Base-by-base conservation (phyloP, 2,113 vertebrate species). In the Drymodes brunneopygia region DNA sequence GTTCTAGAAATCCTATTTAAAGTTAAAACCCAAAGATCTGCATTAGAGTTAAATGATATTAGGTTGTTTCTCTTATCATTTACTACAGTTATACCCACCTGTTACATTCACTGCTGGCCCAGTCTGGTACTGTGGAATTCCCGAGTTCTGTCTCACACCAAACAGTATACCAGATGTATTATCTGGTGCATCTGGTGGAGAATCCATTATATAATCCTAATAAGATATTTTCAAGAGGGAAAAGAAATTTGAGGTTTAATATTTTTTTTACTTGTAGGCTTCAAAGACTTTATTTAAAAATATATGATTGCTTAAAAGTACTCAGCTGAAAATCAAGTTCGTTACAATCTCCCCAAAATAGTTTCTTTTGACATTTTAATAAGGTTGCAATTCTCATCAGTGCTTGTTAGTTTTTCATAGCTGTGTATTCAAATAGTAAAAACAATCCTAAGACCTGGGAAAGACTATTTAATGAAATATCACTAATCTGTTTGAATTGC, bases 141-240 rank as follows among this genome's bases (percentile, higher is more conserved):
- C 98, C 40, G 98, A 97, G 81, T 98, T 98, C 81, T 97, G 97
- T 87, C 98, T 98, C 95, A 98, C 92, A 86, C 97, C 97, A 96
- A 98, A 98, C 89, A 99, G 97, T 89, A 99, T 96, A 27, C 98
- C 98, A 71, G 97, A 98, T 95, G 98, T 96, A 97, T 97, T 98
- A 97, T 97, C 98, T 96, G 98, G 92, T 62, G 97, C 78, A 97
- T 98, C 97, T 96, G 97, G 98, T 84, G 98, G 96, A 93, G 98
- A 98, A 35, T 98, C 97, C 81, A 98, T 98, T 95, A 99, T 97
- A 95, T 98, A 99, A 93, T 98, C 98, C 99, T 99, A 96, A 60
- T 83, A 98, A 97, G 90, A 95, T 92, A 97, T 96, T 97, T 95
- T 95, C 86, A 96, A 96, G 94, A 91, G 44, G 71, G 61, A 90